phyloP scores from a whole-genome alignment of 2,888 invertebrate genomes.

The Tanypteryx hageni region DNA sequence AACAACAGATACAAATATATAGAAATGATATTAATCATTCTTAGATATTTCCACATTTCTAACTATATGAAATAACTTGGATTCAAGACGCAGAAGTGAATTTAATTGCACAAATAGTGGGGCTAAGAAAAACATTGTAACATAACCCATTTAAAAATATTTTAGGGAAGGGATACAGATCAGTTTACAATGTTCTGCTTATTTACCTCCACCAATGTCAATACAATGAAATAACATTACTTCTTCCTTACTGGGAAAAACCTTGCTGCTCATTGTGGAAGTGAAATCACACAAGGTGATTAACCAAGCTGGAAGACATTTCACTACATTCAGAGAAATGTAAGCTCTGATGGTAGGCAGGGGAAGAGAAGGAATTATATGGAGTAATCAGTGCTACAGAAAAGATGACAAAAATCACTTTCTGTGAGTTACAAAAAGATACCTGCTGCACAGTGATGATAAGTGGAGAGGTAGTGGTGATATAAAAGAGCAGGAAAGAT shows the following conservation, averaged over 20 bases:
- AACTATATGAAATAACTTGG: neutral
- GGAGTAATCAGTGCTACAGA: conserved; percentile 48
- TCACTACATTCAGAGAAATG: conserved; percentile 44
- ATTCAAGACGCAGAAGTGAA: neutral
- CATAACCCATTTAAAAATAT: neutral
- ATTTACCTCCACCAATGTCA: neutral
- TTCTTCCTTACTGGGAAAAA: neutral
- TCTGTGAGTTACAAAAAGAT: conserved; percentile 19
- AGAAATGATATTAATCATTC: neutral
- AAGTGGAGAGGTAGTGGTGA: conserved; percentile 46
- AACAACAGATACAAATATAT: no score
- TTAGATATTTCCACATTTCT: neutral
- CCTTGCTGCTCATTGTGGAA: neutral
- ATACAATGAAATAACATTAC: neutral
- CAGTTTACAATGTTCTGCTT: neutral
- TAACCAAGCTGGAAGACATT: conserved; percentile 7
- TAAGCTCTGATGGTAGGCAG: conserved; percentile 1
- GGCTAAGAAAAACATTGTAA: neutral
- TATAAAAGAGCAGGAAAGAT: conserved; percentile 44
- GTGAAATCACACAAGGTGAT: conserved; percentile 23
- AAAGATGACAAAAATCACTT: neutral
- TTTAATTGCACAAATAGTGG: neutral
- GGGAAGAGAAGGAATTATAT: neutral
- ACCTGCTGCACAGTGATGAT: conserved; percentile 55
- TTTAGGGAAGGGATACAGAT: neutral